These are phyloP conservation scores for Bos indicus DNA, from an alignment of 2,113 vertebrate genomes.

Conservation along the genomic window DNA sequence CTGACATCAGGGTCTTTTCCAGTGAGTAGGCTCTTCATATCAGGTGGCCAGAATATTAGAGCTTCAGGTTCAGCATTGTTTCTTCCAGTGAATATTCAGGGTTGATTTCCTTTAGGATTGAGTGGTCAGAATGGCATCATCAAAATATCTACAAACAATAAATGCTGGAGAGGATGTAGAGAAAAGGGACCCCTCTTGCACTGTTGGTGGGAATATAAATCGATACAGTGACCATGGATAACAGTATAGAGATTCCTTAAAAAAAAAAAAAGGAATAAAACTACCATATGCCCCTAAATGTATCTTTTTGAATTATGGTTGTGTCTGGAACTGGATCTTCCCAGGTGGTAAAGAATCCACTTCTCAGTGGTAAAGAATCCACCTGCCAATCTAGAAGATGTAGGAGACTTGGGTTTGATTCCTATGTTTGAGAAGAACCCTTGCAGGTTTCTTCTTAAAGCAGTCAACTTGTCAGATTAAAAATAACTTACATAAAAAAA, in stretches of 20 bases:
- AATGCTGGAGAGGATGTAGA: neutral
- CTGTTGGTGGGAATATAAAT: neutral
- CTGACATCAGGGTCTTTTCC: neutral
- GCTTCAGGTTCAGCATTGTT: neutral
- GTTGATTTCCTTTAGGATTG: neutral
- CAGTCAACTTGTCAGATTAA: neutral
- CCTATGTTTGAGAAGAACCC: neutral
- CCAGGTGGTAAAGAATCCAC: no score
- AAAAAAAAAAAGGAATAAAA: neutral
- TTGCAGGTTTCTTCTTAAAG: neutral
- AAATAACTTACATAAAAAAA: neutral
- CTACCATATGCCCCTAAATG: neutral
- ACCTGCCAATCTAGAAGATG: neutral
- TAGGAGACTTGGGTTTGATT: neutral
- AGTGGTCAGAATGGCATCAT: neutral
- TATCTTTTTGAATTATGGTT: neutral
- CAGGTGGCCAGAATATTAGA: neutral
- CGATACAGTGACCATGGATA: neutral
- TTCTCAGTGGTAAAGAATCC: neutral
- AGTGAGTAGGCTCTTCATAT: neutral
- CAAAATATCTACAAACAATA: neutral
- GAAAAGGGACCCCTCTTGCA: neutral
- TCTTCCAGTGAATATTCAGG: neutral
- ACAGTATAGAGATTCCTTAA: neutral
- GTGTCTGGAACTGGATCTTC: neutral